These are phyloP conservation scores for Myotis myotis DNA, from an alignment of 2,797 vertebrate species.

Conservation along the genomic window DNA sequence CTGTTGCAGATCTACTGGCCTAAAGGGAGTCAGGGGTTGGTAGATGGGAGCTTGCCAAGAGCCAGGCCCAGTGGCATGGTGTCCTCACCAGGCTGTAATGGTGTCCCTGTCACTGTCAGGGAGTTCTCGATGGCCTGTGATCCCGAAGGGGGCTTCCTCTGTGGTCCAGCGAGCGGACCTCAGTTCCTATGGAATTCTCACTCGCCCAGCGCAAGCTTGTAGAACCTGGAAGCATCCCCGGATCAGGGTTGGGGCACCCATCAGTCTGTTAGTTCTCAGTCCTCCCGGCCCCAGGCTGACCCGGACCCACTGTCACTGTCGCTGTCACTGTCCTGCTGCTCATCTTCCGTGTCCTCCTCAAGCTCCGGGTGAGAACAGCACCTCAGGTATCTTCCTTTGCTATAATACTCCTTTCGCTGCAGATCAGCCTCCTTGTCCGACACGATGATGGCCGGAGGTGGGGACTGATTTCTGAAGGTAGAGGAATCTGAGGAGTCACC, in stretches of 20 bases:
- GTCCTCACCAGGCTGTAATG: not conserved
- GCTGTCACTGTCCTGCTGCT: conserved; percentile 41
- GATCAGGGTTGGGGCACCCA: not conserved
- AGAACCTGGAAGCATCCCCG: not conserved
- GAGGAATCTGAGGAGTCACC: conserved; percentile 46
- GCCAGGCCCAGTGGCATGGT: not conserved
- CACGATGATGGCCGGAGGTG: fast-evolving
- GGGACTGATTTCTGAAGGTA: not conserved
- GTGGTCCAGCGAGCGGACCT: conserved; percentile 2
- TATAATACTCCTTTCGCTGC: conserved; percentile 55
- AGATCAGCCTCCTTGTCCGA: not conserved
- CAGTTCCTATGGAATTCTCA: conserved; percentile 22
- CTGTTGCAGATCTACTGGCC: not conserved
- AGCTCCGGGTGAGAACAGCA: conserved; percentile 40
- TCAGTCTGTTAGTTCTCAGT: not conserved
- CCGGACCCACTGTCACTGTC: not conserved
- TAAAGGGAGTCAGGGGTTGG: not conserved
- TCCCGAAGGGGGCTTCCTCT: not conserved
- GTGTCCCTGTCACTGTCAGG: not conserved
- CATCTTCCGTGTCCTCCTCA: conserved; percentile 38
- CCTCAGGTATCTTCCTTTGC: conserved; percentile 63
- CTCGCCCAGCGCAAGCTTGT: not conserved
- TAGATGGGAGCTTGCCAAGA: not conserved
- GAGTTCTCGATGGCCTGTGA: not conserved
- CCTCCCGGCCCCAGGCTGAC: not conserved